Evolutionary conservation across 2,888 invertebrate species (phyloP).

Genomic region (Trichogramma evanescens): DNA sequence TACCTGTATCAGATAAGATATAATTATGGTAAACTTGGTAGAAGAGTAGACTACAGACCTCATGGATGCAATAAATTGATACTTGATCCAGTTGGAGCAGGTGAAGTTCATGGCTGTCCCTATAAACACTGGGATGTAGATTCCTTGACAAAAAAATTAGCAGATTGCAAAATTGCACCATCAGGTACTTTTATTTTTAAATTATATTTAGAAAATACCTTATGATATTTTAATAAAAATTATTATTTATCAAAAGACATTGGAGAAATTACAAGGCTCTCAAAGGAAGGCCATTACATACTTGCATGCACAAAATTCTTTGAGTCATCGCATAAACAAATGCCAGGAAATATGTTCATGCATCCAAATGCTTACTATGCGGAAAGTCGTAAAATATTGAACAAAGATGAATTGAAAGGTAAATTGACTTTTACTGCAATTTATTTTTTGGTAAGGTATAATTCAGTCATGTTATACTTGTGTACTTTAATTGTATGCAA

Average conservation of each 20-base stretch:
- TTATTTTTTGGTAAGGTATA: not conserved
- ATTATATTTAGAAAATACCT: not conserved
- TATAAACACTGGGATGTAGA: constrained; percentile 73
- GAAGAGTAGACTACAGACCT: constrained; percentile 79
- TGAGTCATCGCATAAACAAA: constrained; percentile 61
- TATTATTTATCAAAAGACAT: constrained; percentile 49
- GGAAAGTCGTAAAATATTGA: constrained; percentile 42
- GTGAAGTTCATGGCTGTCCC: constrained; percentile 90
- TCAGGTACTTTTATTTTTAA: constrained; percentile 48
- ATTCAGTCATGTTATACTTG: not conserved
- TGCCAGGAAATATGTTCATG: constrained; percentile 63
- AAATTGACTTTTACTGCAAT: not conserved
- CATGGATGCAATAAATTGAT: constrained; percentile 91
- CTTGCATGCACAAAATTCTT: constrained; percentile 86
- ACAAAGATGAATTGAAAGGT: constrained; percentile 25
- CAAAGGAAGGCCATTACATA: constrained; percentile 74
- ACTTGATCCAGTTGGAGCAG: constrained; percentile 63
- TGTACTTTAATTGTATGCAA: not conserved
- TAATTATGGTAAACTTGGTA: constrained; percentile 93
- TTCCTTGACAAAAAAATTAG: constrained; percentile 65
- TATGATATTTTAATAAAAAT: constrained; percentile 1
- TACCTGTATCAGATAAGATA: constrained; percentile 89
- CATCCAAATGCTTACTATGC: constrained; percentile 92
- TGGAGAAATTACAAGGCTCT: constrained; percentile 65
- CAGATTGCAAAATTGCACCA: constrained; percentile 58